Percentiles rank a stretch among this genome's conserved stretches.
These are phyloP conservation scores for Paracanthobrama guichenoti DNA, from an alignment of 2,113 vertebrate species.

Conservation along the genomic window DNA sequence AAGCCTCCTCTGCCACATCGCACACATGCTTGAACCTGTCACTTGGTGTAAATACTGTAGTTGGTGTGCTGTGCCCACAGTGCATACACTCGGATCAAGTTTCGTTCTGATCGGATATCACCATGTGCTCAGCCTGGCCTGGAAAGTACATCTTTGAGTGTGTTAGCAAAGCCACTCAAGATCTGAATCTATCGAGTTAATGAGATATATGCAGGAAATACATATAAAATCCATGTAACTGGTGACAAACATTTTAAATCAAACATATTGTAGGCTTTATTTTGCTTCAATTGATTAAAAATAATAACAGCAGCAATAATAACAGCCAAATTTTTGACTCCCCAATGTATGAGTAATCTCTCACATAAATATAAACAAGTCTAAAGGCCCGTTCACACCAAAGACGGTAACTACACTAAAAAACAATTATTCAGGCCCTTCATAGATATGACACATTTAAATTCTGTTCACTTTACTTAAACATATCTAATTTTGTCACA, in stretches of 20 bases:
- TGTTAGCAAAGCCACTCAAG: conserved; percentile 28
- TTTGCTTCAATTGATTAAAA: background rate
- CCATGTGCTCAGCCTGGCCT: conserved; percentile 27
- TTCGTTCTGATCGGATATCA: conserved; percentile 47
- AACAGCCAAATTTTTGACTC: background rate
- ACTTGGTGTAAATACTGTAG: conserved; percentile 39
- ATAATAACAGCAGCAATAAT: background rate
- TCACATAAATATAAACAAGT: background rate
- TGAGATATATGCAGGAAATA: conserved; percentile 47
- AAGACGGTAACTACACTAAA: no score
- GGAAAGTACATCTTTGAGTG: conserved; percentile 33
- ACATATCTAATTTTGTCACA: no score
- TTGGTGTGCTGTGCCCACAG: conserved; percentile 15
- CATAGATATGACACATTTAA: no score
- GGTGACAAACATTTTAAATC: background rate
- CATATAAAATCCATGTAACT: background rate
- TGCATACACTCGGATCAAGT: conserved; percentile 18
- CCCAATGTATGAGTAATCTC: background rate
- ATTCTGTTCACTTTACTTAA: no score
- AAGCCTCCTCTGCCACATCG: conserved; percentile 10
- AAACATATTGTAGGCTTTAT: background rate
- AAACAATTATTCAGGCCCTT: no score
- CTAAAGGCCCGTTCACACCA: no score
- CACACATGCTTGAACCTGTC: conserved; percentile 15
- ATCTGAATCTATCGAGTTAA: conserved; percentile 49